These are phyloP conservation scores for Onchidella celtica DNA, from an alignment of 2,888 invertebrate species.

Conservation along the genomic window DNA sequence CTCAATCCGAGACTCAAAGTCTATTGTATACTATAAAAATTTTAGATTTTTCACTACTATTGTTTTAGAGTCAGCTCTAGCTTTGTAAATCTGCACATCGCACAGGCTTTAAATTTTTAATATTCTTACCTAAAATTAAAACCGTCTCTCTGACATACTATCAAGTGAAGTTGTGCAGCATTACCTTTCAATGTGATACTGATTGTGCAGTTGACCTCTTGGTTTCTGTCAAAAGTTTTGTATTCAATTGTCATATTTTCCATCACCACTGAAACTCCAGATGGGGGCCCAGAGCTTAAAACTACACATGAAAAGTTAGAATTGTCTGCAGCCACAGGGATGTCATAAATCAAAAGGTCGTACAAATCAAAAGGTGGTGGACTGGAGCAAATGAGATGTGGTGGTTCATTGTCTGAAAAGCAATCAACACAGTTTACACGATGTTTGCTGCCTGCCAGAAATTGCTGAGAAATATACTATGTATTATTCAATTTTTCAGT, in stretches of 20 bases:
- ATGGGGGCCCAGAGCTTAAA: background rate
- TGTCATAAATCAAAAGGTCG: background rate
- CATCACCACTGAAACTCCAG: slow-evolving; percentile 24
- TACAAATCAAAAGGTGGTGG: slow-evolving; percentile 28
- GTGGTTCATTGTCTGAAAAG: background rate
- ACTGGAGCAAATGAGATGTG: background rate
- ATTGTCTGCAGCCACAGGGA: slow-evolving; percentile 56
- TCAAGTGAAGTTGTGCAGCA: background rate
- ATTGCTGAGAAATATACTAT: too few species aligned
- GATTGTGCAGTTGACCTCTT: slow-evolving; percentile 56
- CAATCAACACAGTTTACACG: too few species aligned
- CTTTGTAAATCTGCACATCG: too few species aligned
- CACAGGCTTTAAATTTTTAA: too few species aligned
- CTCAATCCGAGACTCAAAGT: too few species aligned
- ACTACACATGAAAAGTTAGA: slow-evolving; percentile 49
- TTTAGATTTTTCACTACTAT: too few species aligned
- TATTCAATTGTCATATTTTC: slow-evolving; percentile 47
- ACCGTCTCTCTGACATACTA: too few species aligned
- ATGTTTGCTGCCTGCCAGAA: too few species aligned
- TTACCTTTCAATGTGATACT: slow-evolving; percentile 62
- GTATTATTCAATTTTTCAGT: too few species aligned
- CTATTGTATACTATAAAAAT: too few species aligned
- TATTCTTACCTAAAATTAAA: too few species aligned
- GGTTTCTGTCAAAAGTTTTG: slow-evolving; percentile 56
- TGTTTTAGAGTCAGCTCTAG: too few species aligned